Conservation (phyloP, 2,888 invertebrate genomes). For the Campoplex capitator region DNA sequence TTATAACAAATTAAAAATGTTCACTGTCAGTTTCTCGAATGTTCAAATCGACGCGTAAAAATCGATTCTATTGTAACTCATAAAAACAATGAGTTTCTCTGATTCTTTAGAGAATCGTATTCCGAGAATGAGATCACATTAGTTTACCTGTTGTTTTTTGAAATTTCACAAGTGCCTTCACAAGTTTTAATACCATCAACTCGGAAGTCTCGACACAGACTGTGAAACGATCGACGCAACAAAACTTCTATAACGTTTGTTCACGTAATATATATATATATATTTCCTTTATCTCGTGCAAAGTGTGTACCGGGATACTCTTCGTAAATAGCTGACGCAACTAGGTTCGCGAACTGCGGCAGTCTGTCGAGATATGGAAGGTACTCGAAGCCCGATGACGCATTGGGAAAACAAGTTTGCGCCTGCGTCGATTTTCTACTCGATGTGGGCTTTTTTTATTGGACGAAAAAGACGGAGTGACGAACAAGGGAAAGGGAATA, state of each 20-base stretch:
- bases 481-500: neutral
- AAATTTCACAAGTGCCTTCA: neutral
- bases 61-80: neutral
- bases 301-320: neutral
- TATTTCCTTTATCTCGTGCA: constrained; percentile 2
- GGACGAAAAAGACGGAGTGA: constrained; percentile 10
- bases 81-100: neutral
- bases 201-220: constrained; percentile 32
- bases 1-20: neutral
- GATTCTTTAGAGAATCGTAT: neutral
- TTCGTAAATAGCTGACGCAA: constrained; percentile 56
- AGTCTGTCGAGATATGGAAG: constrained; percentile 46
- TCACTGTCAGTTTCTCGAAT: neutral
- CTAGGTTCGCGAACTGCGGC: constrained; percentile 39
- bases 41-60: neutral
- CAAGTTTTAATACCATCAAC: constrained; percentile 1
- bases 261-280: neutral
- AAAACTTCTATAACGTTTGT: neutral
- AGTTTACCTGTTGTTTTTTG: neutral
- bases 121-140: neutral
- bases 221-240: constrained; percentile 8
- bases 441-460: constrained; percentile 57
- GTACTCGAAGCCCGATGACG: constrained; percentile 23
- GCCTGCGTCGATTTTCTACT: constrained; percentile 35
- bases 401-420: neutral